Base-by-base conservation (phyloP, 2,888 invertebrate species). In the Drosophila koepferae region DNA sequence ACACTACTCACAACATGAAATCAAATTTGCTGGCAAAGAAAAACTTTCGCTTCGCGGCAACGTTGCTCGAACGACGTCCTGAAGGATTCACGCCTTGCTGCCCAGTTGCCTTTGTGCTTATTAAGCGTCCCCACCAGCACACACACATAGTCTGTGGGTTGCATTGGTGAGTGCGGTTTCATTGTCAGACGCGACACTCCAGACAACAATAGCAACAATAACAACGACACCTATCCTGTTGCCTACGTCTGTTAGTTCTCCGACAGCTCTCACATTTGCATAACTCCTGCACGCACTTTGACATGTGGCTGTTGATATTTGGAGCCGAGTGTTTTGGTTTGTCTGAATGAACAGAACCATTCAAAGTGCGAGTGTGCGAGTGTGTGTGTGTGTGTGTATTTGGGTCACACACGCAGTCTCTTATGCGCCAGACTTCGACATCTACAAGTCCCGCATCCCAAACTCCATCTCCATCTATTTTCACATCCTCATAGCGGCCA, bases 251-350 rank as follows among this genome's bases (percentile, higher is more conserved):
- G 51, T 44, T 55, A 54, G 59, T 53, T 55, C 72, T 48, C 41
- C 63, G 72, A 72, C 84, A 78, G 69, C 75, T 78, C 73, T 58
- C 72, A 72, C 75, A 85, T 85, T 85, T 85, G 88, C 85, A 85
- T 89, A 85, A 89, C 85, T 89, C 74, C 81, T 69, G 65, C 82
- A 85, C 90, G 90, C 90, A 85, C 88, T 85, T 89, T 85, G 85
- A 85, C 81, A 88, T 82, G 86, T 69, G 72, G 72, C 74, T 67
- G 84, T 69, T 74, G 69, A 77, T 77, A 77, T 77, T 83, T 64
- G 83, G 77, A 82, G 73, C 66, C 82, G 73, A 78, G 78, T 81
- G 81, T 69, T 81, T 78, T 77, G 81, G 77, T 66, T 84, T 83
- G 70, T 86, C 81, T 77, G 86, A 83, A 83, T 86, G 86, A 83